A percentile compares a stretch with the other conserved stretches of the same genome.
These are phyloP conservation scores for Apantesis nais DNA, from an alignment of 2,888 invertebrate species.

Conservation along the genomic window DNA sequence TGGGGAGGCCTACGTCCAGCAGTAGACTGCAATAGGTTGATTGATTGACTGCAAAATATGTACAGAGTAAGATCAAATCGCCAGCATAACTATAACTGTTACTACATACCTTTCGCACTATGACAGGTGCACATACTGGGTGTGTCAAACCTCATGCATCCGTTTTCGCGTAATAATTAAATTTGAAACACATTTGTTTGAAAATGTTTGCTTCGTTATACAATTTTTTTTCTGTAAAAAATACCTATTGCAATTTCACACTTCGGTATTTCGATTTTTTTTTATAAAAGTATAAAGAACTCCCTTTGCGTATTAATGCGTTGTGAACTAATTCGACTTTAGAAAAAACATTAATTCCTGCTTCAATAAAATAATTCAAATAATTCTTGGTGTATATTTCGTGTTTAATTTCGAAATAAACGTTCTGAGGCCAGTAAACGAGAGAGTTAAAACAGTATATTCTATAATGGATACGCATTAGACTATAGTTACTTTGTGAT, in stretches of 20 bases:
- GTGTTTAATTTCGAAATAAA: neutral
- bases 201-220: neutral
- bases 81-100: too few species aligned
- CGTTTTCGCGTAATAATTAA: too few species aligned
- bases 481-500: neutral
- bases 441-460: neutral
- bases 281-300: neutral
- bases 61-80: too few species aligned
- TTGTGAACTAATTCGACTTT: neutral
- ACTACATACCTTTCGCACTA: too few species aligned
- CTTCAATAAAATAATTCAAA: neutral
- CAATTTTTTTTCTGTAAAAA: neutral
- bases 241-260: neutral
- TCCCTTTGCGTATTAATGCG: neutral
- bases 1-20: too few species aligned
- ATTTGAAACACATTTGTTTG: too few species aligned
- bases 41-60: too few species aligned
- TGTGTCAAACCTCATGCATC: too few species aligned
- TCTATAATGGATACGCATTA: neutral
- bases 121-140: too few species aligned
- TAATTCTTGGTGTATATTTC: neutral
- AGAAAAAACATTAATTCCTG: neutral
- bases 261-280: neutral
- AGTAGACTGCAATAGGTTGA: too few species aligned
- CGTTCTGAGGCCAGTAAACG: conserved; percentile 6